Evolutionary conservation across 2,797 vertebrate species (phyloP).

Genomic region (Manis javanica): DNA sequence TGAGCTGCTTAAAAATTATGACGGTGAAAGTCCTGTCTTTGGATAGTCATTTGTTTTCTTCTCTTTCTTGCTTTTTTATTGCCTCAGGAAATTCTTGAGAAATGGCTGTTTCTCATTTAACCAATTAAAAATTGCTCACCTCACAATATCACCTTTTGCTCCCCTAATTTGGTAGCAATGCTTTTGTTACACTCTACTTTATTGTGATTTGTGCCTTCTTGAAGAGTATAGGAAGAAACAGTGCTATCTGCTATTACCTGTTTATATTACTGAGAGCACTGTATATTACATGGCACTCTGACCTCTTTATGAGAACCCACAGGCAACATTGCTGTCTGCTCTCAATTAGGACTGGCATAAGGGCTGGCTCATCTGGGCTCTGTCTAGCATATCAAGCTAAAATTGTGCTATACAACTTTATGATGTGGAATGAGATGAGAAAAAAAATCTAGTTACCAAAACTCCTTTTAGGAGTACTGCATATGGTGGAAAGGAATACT

Average conservation of each 20-base stretch:
- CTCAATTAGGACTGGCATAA: not conserved
- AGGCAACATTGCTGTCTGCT: not conserved
- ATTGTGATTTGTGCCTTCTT: conserved; percentile 4
- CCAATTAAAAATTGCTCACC: conserved; percentile 17
- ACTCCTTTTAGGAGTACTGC: not conserved
- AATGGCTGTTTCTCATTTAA: conserved; percentile 37
- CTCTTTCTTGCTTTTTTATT: not conserved
- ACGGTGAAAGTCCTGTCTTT: conserved; percentile 19
- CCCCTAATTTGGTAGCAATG: not conserved
- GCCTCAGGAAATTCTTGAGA: conserved; percentile 45
- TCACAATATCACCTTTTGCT: not conserved
- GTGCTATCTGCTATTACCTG: not conserved
- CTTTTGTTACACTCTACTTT: not conserved
- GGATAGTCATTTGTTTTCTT: not conserved
- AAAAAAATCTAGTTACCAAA: not conserved
- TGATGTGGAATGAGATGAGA: not conserved
- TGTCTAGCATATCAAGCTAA: not conserved
- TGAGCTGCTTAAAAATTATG: conserved; percentile 55
- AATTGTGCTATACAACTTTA: not conserved
- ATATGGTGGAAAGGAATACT: not conserved
- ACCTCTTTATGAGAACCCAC: not conserved
- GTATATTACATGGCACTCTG: not conserved
- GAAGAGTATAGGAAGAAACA: not conserved
- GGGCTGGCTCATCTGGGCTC: too few species aligned
- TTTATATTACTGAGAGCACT: not conserved